Base-by-base conservation (phyloP, 2,113 vertebrate species). In the Hydropotes inermis region DNA sequence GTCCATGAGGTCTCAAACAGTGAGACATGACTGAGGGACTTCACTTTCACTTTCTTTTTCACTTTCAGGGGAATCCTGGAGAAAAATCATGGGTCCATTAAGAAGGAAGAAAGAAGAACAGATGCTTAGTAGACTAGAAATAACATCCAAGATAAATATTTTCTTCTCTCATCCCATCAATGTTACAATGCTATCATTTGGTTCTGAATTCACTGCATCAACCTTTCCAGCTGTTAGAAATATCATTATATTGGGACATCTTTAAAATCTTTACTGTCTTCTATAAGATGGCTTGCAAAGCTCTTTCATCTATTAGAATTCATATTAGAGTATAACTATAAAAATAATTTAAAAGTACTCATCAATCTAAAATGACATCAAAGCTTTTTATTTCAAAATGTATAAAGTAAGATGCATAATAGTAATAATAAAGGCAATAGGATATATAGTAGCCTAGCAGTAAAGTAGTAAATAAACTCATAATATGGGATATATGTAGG, bases 271-370 rank as follows among this genome's bases (percentile, higher is more conserved):
- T 92, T 86, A 82, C 83, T 47, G 5, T 27, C 33, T 54, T 94
- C 30, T 91, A 2, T 39, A 78, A 47, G 45, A 33, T 58, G 45
- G 36, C 30, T 89, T 92, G 27, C 50, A 82, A 54, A 61, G 14
- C 14, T 67, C 76, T 91, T 87, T 67, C 28, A 84, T 28, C 82
- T 84, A 91, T 47, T 45, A 87, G 27, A 86, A 84, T 64, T 88
- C 25, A 58, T 27, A 57, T 57, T 58, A 45, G 6, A 85, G 23
- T 54, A 85, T 60, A 94, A 91, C 23, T 47, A 79, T 54, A 93
- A 54, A 82, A 90, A 27, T 50, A 82, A 97, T 74, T 86, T 89
- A 52, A 89, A 95, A 94, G 92, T 95, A 94, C 23, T 93, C 70
- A 43, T 45, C 88, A 91, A 55, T 28, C 36, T 70, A 89, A 96